Conservation (phyloP, 2,888 invertebrate species). For the Andrena bucephala region DNA sequence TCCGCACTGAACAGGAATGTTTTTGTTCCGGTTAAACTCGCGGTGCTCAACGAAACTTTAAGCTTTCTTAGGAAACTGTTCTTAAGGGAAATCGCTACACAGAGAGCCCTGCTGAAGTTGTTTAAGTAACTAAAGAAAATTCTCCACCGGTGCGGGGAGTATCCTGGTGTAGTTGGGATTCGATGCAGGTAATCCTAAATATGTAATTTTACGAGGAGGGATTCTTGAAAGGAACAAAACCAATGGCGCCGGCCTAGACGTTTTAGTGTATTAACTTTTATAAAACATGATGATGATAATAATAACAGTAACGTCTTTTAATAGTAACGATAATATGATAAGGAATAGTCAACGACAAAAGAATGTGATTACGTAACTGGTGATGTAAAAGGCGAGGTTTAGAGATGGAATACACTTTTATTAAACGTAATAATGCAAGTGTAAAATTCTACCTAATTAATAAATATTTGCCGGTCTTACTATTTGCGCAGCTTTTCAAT, state of each 20-base stretch:
- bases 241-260: neutral
- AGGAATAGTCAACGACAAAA: no score
- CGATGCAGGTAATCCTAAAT: constrained; percentile 38
- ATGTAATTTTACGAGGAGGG: constrained; percentile 8
- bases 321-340: no score
- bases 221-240: constrained; percentile 1
- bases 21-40: constrained; percentile 54
- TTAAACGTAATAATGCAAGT: no score
- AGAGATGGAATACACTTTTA: no score
- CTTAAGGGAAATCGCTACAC: constrained; percentile 54
- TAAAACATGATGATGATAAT: no score
- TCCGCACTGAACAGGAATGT: constrained; percentile 46
- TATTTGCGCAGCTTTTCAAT: no score
- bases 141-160: constrained; percentile 6
- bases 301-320: no score
- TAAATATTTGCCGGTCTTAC: no score
- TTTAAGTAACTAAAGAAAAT: constrained; percentile 62
- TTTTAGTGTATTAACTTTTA: no score
- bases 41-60: constrained; percentile 52
- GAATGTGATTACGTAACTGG: no score
- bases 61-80: constrained; percentile 64
- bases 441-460: no score
- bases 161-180: constrained; percentile 30
- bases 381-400: no score
- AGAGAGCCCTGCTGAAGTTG: constrained; percentile 38